Evolutionary conservation across 2,888 invertebrate genomes (phyloP), one percentile per base, ranked within the genome.

Genomic region (Napeogenes sylphis): DNA sequence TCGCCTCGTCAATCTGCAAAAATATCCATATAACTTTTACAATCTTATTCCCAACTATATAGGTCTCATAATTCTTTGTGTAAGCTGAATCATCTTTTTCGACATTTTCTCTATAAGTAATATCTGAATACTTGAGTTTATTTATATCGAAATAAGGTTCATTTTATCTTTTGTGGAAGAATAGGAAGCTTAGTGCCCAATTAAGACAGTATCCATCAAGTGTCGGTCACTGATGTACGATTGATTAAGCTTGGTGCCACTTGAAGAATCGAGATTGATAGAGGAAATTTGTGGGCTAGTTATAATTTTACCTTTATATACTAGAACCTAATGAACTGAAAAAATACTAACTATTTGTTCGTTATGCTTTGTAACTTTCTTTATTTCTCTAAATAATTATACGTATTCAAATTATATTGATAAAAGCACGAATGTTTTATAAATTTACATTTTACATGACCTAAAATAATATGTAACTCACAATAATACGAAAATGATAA

Each of bases 171-270:
- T 57, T 46, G 46, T 58, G n/a, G 59, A 12, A n/a, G 21, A 59
- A 45, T 45, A 33, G 38, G 12, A 46, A 33, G 58, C 38, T 13
- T 53, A 21, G 51, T 46, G 60, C 59, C 67, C 71, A 73, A 72
- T 73, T 72, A 70, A 65, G 64, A 55, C 53, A 61, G 67, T 68
- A 73, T 73, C 73, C 70, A 72, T 73, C 73, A 73, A 65, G 66
- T 63, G 60, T 71, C 71, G 67, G 72, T 70, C 74, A 71, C 73
- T 78, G 81, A 84, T 84, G 75, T 79, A 71, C 77, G 75, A 79
- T 82, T 84, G 81, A 84, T 84, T 84, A 82, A 79, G 74, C 74
- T 73, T 75, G 75, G 74, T 73, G 77, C 76, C 75, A 80, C 81
- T 80, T 74, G 72, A 61, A 63, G 55, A 64, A 55, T 66, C 67